Evolutionary conservation across 1,140 invertebrate genomes (phyloP), one percentile per base, ranked within the genome.

Genomic region (Nilaparvata lugens): DNA sequence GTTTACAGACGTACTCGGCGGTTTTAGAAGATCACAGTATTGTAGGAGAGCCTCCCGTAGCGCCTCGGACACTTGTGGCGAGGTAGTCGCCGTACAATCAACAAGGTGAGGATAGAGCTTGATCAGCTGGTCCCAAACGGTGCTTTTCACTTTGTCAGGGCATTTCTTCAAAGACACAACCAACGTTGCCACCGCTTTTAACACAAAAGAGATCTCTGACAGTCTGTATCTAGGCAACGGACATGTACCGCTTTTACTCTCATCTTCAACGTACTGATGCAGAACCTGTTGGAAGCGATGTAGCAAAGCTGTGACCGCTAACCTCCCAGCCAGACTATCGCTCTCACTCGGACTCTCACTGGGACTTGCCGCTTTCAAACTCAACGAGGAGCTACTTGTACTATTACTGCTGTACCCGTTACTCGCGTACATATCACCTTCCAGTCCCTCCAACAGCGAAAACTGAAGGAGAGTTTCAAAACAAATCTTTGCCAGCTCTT

Each of bases 381-480:
- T 48, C 21, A 19, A 18, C 16, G 16, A 19, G 1, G 45, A 48
- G 9, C 16, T 23, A 16, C 21, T 48, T 18, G 16, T 48, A 19
- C 16, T 19, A 18, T 48, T 48, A 6, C 52, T 28, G 16, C 16
- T 16, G n/a, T 25, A 21, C 1, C n/a, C 25, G 16, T 54, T 74
- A 59, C 0, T 72, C 69, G 68, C 71, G 9, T 48, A 23, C 68
- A 73, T 66, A 56, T 80, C 76, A 60, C 75, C 74, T 64, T 76
- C 77, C 42, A 83, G 67, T 64, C 87, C 84, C 69, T 90, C 86
- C 25, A 85, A 78, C 61, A 86, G 79, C 0, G 93, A 95, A 77
- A 97, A 97, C 74, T 97, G 93, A 13, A 98, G 79, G 19, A 97
- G 77, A 0, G 95, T 97, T 75, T 97, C 94, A 71, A 98, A 97